Conservation (phyloP, 2,888 invertebrate genomes). For the Eupithecia vulgata region DNA sequence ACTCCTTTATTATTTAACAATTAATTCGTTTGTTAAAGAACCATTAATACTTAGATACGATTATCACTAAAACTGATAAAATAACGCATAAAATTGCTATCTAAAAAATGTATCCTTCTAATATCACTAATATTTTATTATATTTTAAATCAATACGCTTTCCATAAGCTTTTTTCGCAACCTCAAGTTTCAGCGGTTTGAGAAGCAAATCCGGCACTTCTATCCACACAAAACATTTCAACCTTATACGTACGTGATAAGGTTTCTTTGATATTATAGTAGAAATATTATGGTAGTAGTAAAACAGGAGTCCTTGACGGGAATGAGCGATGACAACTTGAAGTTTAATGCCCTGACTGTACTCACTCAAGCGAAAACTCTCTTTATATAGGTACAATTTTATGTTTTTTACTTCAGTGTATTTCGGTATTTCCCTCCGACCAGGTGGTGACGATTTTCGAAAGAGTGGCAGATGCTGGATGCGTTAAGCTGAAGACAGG, state of each 20-base stretch:
- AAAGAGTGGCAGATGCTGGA: too few relatives aligned
- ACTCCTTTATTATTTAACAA: too few relatives aligned
- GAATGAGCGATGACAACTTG: slow-evolving; percentile 61
- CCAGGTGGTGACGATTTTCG: too few relatives aligned
- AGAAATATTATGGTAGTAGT: slow-evolving; percentile 1
- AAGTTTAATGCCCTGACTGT: slow-evolving; percentile 32
- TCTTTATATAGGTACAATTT: not conserved
- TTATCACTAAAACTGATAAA: too few relatives aligned
- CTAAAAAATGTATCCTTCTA: too few relatives aligned
- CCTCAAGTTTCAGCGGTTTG: slow-evolving; percentile 70
- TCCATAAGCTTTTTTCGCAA: slow-evolving; percentile 8
- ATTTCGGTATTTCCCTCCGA: too few relatives aligned
- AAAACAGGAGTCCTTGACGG: slow-evolving; percentile 61
- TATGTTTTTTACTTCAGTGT: not conserved
- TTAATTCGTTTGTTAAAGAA: too few relatives aligned
- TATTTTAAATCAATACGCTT: not conserved
- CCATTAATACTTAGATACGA: too few relatives aligned
- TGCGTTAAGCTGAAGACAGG: too few relatives aligned
- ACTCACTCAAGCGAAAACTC: not conserved
- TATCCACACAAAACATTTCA: not conserved
- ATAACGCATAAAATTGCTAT: too few relatives aligned
- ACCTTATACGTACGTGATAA: slow-evolving; percentile 14
- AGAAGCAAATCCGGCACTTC: not conserved
- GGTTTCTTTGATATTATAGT: slow-evolving; percentile 8
- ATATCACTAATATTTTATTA: too few relatives aligned